Evolutionary conservation across 30 jellyfish, hydroid and myxozoan genomes (phyloP).

Genomic region (Hydractinia symbiolongicarpus): DNA sequence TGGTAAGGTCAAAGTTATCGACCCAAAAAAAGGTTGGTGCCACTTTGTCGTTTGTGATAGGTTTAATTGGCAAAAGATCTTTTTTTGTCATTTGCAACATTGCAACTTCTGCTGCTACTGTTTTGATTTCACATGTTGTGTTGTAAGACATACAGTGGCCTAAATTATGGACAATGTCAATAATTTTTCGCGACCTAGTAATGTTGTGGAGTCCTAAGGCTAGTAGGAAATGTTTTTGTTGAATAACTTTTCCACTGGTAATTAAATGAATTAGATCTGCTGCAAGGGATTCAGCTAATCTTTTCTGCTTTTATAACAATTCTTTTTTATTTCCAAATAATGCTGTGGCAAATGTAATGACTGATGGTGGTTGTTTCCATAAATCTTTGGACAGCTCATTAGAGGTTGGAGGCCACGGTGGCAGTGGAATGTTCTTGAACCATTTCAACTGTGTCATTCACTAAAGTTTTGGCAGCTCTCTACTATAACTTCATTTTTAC

Average conservation of each 20-base stretch:
- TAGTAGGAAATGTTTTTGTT: slow-evolving; percentile 24
- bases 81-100: slow-evolving; percentile 13
- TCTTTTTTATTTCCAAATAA: neutral
- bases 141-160: slow-evolving; percentile 46
- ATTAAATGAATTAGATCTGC: slow-evolving; percentile 24
- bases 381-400: slow-evolving; percentile 24
- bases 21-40: slow-evolving; percentile 33
- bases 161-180: slow-evolving; percentile 29
- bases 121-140: slow-evolving; percentile 35
- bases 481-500: too few species aligned
- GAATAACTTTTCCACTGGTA: slow-evolving; percentile 30
- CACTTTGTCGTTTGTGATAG: slow-evolving; percentile 20
- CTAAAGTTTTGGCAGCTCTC: too few species aligned
- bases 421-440: too few species aligned
- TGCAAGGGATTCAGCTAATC: slow-evolving; percentile 16
- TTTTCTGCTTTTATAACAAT: neutral
- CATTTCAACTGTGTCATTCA: too few species aligned
- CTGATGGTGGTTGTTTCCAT: slow-evolving; percentile 30
- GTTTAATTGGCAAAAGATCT: slow-evolving; percentile 32
- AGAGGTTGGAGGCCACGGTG: slow-evolving; percentile 21
- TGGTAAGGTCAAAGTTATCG: slow-evolving; percentile 35
- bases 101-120: slow-evolving; percentile 48
- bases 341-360: neutral
- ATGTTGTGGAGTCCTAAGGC: slow-evolving; percentile 38
- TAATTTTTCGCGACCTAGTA: slow-evolving; percentile 39